phyloP scores from a whole-genome alignment of 2,888 invertebrate genomes.

The Onchidella celtica region DNA sequence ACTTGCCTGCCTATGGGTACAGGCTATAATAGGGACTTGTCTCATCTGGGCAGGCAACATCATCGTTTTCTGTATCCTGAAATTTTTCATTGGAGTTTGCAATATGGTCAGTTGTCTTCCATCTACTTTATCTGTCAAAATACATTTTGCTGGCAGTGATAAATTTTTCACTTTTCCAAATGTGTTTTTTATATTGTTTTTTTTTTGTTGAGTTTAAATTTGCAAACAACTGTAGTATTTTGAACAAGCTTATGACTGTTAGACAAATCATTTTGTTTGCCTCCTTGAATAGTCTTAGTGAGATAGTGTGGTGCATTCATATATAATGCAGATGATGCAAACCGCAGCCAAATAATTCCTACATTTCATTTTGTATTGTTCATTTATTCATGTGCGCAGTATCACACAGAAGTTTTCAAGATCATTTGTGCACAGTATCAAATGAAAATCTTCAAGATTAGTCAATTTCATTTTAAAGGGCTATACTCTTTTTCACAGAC shows the following conservation, averaged over 20 bases:
- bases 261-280: too few relatives aligned
- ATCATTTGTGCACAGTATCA: not conserved
- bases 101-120: constrained; percentile 73
- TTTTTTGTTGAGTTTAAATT: not conserved
- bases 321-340: too few relatives aligned
- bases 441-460: not conserved
- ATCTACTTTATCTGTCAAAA: not conserved
- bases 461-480: not conserved
- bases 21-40: constrained; percentile 63
- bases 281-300: too few relatives aligned
- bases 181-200: not conserved
- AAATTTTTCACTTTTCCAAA: not conserved
- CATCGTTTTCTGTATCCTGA: constrained; percentile 61
- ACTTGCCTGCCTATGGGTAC: constrained; percentile 62
- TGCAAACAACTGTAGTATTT: too few relatives aligned
- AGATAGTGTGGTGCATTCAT: too few relatives aligned
- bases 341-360: too few relatives aligned
- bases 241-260: too few relatives aligned
- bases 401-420: not conserved
- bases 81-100: constrained; percentile 67
- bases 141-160: too few relatives aligned
- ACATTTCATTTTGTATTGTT: too few relatives aligned
- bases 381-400: too few relatives aligned
- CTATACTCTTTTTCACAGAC: constrained; percentile 56
- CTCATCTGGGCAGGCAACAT: constrained; percentile 60